A percentile compares a stretch with the other conserved stretches of the same genome.
Evolutionary conservation across 2,797 vertebrate genomes (phyloP).

Genomic region (Tragelaphus oryx): DNA sequence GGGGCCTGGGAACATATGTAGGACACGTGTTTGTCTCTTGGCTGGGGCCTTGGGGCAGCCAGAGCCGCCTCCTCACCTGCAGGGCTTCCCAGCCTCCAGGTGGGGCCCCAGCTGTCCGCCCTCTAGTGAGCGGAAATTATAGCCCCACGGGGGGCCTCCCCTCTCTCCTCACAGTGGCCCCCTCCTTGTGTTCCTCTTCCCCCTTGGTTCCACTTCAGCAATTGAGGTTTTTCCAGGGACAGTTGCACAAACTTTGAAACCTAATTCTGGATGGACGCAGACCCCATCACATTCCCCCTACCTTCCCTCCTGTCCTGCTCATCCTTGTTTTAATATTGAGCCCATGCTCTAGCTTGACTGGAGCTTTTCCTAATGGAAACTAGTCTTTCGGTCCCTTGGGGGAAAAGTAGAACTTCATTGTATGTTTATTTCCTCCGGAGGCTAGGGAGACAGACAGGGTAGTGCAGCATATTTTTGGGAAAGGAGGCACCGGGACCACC

Average conservation of each 20-base stretch:
- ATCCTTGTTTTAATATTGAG: background rate
- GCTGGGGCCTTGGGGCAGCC: background rate
- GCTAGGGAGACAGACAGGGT: too few relatives aligned
- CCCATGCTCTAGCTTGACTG: background rate
- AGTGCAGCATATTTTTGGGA: background rate
- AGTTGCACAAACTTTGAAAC: background rate
- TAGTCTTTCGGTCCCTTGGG: background rate
- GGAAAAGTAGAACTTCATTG: background rate
- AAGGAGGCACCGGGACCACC: background rate
- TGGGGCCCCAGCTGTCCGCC: background rate
- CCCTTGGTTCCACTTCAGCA: background rate
- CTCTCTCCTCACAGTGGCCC: accelerated
- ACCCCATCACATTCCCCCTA: accelerated
- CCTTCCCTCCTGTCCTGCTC: too few relatives aligned
- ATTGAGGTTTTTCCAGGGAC: background rate
- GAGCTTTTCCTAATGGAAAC: background rate
- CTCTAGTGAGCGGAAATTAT: background rate
- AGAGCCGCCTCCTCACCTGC: background rate
- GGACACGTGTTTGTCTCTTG: background rate
- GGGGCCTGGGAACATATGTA: background rate
- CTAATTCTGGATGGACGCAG: background rate
- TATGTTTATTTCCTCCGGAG: background rate
- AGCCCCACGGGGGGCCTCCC: background rate
- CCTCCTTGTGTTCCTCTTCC: background rate
- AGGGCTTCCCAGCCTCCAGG: background rate